Evolutionary conservation across 2,888 invertebrate species (phyloP), one percentile per base, ranked within the genome.

Genomic region (Osmoderma eremita): DNA sequence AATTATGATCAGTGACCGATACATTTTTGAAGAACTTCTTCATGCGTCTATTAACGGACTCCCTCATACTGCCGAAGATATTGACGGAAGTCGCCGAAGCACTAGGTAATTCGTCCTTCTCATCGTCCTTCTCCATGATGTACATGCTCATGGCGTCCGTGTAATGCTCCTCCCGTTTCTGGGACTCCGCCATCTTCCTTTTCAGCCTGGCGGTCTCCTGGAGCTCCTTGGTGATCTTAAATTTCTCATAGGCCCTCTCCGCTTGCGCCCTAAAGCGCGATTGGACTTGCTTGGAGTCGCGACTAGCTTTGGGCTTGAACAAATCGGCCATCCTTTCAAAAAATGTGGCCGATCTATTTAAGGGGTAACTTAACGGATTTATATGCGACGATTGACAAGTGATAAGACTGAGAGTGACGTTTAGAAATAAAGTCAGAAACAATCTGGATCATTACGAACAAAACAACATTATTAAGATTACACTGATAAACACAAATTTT

Each of bases 81-180:
- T 30, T 18, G 15, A 39, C 13, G 4, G 54, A 39, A 1, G 36
- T 15, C n/a, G 22, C 45, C 12, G 36, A 54, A 4, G 10, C 42
- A 15, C 12, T 18, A 1, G 24, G 38, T 1, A 18, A 12, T 17
- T 1, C n/a, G 1, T 22, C 12, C 12, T 53, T 36, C 12, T 54
- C 36, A n/a, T 49, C 45, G 2, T 22, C 38, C 15, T 13, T 48
- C 3, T 48, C 67, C 30, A 67, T 67, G 18, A 67, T 67, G 17
- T 63, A 67, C 67, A 67, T 67, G 1, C 67, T 63, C 53, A 53
- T 63, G 1, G 67, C 67, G 39, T 63, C 67, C 10, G 67, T 38
- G 13, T 56, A 63, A 3, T 8, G 24, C 8, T 67, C 67, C n/a
- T 20, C 38, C 17, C 20, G 39, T 3, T 18, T 63, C 17, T 56